phyloP scores from a whole-genome alignment of 1,140 invertebrate genomes.

The Saccostrea cuccullata region DNA sequence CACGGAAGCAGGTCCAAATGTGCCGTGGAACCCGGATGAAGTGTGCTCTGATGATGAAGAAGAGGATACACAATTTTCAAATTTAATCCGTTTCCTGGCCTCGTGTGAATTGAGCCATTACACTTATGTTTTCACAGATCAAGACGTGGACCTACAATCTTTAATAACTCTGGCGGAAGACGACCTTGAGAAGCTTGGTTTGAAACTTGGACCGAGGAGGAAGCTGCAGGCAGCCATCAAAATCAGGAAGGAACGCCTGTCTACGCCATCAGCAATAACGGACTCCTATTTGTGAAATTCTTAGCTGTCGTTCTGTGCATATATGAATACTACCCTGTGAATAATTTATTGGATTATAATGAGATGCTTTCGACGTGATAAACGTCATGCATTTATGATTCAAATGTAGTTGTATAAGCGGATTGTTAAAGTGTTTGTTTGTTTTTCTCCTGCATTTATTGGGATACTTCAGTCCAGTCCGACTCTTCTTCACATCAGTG shows the following conservation, averaged over 20 bases:
- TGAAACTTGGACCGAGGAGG: conserved; percentile 89
- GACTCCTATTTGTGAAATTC: not conserved
- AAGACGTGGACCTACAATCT: conserved; percentile 95
- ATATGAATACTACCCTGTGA: not conserved
- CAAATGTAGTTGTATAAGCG: not conserved
- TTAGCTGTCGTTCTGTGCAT: too few species aligned
- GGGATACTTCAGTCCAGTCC: not conserved
- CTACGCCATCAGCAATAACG: conserved; percentile 53
- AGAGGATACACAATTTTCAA: conserved; percentile 72
- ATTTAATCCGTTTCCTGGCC: conserved; percentile 90
- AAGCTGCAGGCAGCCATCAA: conserved; percentile 92
- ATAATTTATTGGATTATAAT: not conserved
- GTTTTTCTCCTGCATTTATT: not conserved
- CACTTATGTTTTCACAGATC: conserved; percentile 87
- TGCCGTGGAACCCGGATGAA: conserved; percentile 82
- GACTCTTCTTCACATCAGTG: not conserved
- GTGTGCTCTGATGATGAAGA: conserved; percentile 75
- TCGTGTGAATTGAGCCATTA: conserved; percentile 89
- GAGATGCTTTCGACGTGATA: not conserved
- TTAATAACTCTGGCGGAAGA: conserved; percentile 92
- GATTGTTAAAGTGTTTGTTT: not conserved
- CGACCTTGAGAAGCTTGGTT: conserved; percentile 89
- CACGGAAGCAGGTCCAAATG: conserved; percentile 81
- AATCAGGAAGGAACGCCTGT: conserved; percentile 64
- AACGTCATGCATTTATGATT: not conserved